Conservation (phyloP, 2,113 vertebrate genomes). For the Lepus europaeus region DNA sequence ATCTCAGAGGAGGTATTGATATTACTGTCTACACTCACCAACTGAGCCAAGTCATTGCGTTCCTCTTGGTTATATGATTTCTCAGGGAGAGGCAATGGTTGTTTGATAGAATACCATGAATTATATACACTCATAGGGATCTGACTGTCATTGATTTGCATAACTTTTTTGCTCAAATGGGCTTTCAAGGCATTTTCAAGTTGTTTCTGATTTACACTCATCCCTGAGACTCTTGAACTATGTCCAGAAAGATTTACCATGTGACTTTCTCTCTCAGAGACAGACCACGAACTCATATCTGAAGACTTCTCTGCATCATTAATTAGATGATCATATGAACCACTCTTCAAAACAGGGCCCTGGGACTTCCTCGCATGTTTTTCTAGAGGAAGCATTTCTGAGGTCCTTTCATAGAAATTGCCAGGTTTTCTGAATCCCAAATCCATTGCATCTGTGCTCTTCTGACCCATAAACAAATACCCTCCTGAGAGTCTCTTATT, state of each 20-base stretch:
- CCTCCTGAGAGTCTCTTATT: background rate
- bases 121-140: background rate
- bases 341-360: background rate
- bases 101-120: background rate
- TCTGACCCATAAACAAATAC: background rate
- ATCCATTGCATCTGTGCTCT: background rate
- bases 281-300: background rate
- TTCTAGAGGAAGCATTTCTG: background rate
- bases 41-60: background rate
- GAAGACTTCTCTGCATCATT: background rate
- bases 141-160: background rate
- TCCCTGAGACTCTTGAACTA: background rate
- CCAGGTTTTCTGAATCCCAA: background rate
- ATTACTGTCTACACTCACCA: too few relatives aligned
- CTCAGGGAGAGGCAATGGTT: background rate
- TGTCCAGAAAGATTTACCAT: background rate
- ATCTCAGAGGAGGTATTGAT: background rate
- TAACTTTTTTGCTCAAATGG: background rate
- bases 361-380: background rate
- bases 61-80: background rate
- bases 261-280: background rate
- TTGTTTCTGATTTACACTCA: background rate
- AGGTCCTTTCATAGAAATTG: background rate
- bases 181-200: background rate
- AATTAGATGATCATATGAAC: background rate